Base-by-base conservation (phyloP, 2,113 vertebrate species). In the Steatornis caripensis region DNA sequence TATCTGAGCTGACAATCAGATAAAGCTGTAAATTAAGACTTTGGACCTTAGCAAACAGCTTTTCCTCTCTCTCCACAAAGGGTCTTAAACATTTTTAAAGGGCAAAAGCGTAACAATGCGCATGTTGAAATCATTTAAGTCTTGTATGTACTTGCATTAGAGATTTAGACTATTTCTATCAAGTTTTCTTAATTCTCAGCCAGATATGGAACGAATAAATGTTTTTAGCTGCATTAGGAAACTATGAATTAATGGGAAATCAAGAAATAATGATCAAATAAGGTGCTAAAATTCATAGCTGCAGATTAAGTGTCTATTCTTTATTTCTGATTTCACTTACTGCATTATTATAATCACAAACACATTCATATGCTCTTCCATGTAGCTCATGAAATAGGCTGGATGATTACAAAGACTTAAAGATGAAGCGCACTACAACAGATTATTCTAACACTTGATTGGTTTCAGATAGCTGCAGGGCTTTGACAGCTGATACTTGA, bases 361-460 rank as follows among this genome's bases (percentile, higher is more conserved):
- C 71, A 89, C 34, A 66, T 51, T 83, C 0, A 0, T 66, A 84
- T 68, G 71, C 51, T 83, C 60, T 60, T 77, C 76, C 61, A 37
- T 27, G 66, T 34, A 72, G 74, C 81, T 91, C 83, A 53, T 49
- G 32, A 61, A 95, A 97, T 87, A 96, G 90, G 88, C 88, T 61
- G 65, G 86, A 96, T 96, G 91, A 95, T 94, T 96, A 82, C 70
- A 78, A 84, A 87, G 75, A 91, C 91, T 77, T 91, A 79, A 90
- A 93, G 85, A 92, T 89, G 92, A 95, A 96, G 90, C 87, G 87
- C 72, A 94, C 81, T 94, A 77, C 87, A 89, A 83, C 1, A 2
- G 90, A 97, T 97, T 95, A 97, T 75, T 95, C 84, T 84, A 93
- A 93, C 71, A 91, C 80, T 94, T 90, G 93, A 96, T 96, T 96